Conservation (phyloP, 2,113 vertebrate genomes). For the Hippocampus barbouri region DNA sequence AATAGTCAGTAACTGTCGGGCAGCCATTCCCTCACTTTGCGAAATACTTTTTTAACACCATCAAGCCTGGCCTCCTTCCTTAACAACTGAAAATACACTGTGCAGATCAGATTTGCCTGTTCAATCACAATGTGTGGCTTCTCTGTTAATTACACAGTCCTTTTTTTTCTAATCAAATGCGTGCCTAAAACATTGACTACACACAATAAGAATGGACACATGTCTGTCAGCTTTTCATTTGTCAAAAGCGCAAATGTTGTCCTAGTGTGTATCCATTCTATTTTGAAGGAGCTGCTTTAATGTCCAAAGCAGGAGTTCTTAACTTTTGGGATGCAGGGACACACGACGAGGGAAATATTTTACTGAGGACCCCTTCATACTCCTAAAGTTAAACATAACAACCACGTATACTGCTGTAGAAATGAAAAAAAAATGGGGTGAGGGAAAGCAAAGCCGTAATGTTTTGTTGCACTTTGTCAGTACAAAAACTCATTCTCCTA, state of each 20-base stretch:
- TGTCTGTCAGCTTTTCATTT: not conserved
- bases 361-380: no score
- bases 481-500: no score
- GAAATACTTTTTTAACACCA: no score
- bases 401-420: no score
- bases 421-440: no score
- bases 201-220: not conserved
- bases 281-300: not conserved
- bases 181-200: not conserved
- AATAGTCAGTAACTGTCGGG: constrained; percentile 8
- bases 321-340: not conserved
- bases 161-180: constrained; percentile 17
- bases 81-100: not conserved
- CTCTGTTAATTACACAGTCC: constrained; percentile 57
- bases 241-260: not conserved
- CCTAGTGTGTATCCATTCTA: not conserved
- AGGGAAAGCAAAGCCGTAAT: no score
- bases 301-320: not conserved
- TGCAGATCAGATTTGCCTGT: not conserved
- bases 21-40: no score
- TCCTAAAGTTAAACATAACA: no score
- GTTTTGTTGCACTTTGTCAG: no score
- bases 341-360: not conserved
- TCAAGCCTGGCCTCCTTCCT: not conserved
- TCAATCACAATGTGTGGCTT: constrained; percentile 42